Evolutionary conservation across 2,888 invertebrate species (phyloP).

Genomic region (Tanaodytes sp.): DNA sequence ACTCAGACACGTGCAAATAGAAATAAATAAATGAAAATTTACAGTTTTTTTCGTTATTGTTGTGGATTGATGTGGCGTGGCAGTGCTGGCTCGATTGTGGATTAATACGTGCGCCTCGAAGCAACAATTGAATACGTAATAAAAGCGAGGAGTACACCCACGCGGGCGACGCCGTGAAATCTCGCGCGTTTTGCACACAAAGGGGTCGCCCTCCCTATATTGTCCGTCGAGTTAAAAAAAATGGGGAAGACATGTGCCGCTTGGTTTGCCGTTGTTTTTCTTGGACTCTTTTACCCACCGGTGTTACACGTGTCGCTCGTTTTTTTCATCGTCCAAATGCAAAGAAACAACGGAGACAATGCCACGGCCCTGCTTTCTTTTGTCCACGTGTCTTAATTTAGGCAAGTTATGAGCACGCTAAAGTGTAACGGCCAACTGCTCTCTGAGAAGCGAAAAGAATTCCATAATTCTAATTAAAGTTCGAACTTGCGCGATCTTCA

Average conservation of each 20-base stretch:
- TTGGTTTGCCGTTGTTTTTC: slow-evolving; percentile 35
- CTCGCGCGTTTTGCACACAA: slow-evolving; percentile 59
- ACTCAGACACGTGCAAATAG: too few relatives aligned
- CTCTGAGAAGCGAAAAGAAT: too few relatives aligned
- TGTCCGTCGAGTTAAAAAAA: slow-evolving; percentile 49
- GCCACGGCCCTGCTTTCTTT: slow-evolving; percentile 9
- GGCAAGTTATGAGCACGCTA: slow-evolving; percentile 2
- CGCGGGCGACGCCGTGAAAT: slow-evolving; percentile 49
- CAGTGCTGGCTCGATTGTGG: slow-evolving; percentile 32
- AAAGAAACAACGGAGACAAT: slow-evolving; percentile 5
- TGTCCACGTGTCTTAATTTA: slow-evolving; percentile 12
- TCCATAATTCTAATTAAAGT: too few relatives aligned
- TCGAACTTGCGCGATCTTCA: too few relatives aligned
- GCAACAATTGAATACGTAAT: slow-evolving; percentile 47
- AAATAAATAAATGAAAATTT: too few relatives aligned
- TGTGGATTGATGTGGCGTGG: slow-evolving; percentile 23
- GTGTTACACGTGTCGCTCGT: slow-evolving; percentile 10
- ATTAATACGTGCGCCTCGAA: slow-evolving; percentile 43
- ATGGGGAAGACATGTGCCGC: slow-evolving; percentile 34
- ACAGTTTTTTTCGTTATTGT: slow-evolving; percentile 19
- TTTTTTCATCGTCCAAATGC: slow-evolving; percentile 2
- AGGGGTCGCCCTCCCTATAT: slow-evolving; percentile 59
- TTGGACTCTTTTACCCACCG: slow-evolving; percentile 17
- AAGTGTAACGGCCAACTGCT: too few relatives aligned
- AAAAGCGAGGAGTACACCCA: slow-evolving; percentile 45